phyloP scores from a whole-genome alignment of 1,140 invertebrate species.

The Zaprionus taronus region DNA sequence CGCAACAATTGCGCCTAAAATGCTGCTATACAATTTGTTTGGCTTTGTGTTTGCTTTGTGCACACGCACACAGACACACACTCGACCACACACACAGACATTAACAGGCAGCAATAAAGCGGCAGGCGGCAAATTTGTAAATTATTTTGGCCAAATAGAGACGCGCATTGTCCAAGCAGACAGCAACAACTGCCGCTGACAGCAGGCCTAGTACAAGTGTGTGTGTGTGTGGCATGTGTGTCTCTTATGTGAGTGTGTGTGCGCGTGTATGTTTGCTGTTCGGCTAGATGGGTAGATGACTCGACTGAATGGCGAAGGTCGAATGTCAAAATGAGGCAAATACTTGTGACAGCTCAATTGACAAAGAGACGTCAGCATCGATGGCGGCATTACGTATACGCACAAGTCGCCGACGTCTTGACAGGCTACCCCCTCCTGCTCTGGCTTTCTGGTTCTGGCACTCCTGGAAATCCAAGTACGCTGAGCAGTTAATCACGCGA shows the following conservation, averaged over 20 bases:
- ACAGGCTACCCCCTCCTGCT: neutral
- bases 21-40: conserved; percentile 29
- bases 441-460: neutral
- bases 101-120: conserved; percentile 29
- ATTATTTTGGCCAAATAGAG: conserved; percentile 46
- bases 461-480: conserved; percentile 30
- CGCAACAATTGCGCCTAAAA: conserved; percentile 13
- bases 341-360: conserved; percentile 38
- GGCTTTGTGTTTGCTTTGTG: conserved; percentile 21
- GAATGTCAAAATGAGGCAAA: conserved; percentile 40
- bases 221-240: conserved; percentile 6
- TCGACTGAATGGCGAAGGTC: conserved; percentile 57
- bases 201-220: conserved; percentile 5
- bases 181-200: conserved; percentile 43
- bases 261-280: neutral
- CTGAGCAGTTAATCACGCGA: conserved; percentile 76
- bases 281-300: conserved; percentile 5
- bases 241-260: conserved; percentile 3
- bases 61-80: conserved; percentile 9
- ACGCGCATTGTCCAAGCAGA: conserved; percentile 34
- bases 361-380: conserved; percentile 41
- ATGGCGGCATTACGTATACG: conserved; percentile 26
- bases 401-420: conserved; percentile 2
- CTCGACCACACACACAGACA: conserved; percentile 8
- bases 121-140: conserved; percentile 45